Base-by-base conservation (phyloP, 2,888 invertebrate species). In the Acrobasis consociella region DNA sequence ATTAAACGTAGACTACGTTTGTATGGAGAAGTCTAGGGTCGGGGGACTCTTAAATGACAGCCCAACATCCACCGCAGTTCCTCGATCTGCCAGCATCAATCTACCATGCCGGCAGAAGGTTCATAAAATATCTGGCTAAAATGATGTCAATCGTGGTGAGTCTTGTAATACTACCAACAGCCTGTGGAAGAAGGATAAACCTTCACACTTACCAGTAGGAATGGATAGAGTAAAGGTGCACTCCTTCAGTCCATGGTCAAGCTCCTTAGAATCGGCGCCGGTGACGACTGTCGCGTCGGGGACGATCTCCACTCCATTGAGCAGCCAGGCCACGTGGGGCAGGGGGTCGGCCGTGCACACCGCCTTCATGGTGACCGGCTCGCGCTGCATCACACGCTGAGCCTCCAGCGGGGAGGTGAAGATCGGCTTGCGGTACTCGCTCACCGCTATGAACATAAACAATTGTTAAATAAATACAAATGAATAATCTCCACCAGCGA, bases 271-370 rank as follows among this genome's bases (percentile, higher is more conserved):
- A 51, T 95, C 94, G 61, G 95, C 86, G 65, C 94, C 94, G 42
- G 95, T 87, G 60, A 95, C 91, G 37, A 96, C 93, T 58, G 94
- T 95, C 5, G 95, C 95, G 70, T 95, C 94, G 5, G 94, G 91
- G 1, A 93, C 86, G 31, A 97, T 91, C 74, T 95, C 95, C 55
- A 93, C 89, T 5, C 96, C 97, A 75, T 97, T 95, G 73, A 95
- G 95, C 46, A 94, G 93, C 99, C 99, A 99, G 65, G 95, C 94
- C 56, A 97, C 94, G 71, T 97, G 96, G 0, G 99, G 99, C 67
- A 95, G 93, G 0, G 99, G 99, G 90, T 98, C 97, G 9, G 97
- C 99, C 39, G 96, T 95, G 73, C 98, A 95, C 16, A 96, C 94
- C 0, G 96, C 95, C 55, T 94, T 93, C 72, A 97, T 87, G 0